phyloP scores from a whole-genome alignment of 2,797 vertebrate genomes.

The Danio kyathit region DNA sequence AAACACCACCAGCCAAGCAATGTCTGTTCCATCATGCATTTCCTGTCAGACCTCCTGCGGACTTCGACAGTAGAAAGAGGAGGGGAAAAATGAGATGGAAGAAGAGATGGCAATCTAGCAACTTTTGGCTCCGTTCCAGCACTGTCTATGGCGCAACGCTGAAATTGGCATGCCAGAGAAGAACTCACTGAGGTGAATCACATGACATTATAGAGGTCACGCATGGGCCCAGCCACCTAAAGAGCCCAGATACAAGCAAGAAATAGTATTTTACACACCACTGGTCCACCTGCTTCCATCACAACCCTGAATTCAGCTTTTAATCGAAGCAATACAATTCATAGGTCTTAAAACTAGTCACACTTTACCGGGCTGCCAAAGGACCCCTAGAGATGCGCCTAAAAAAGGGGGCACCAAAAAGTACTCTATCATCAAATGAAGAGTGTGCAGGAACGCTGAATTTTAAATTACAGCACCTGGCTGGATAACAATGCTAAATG shows the following conservation, averaged over 20 bases:
- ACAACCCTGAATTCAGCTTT: constrained; percentile 64
- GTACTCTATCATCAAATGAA: constrained; percentile 33
- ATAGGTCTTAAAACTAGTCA: constrained; percentile 65
- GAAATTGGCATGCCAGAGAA: constrained; percentile 59
- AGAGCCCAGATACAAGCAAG: constrained; percentile 55
- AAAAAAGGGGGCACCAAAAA: constrained; percentile 18
- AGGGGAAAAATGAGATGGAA: constrained; percentile 26
- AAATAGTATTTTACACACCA: constrained; percentile 65
- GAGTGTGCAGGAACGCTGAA: constrained; percentile 40
- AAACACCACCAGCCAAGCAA: constrained; percentile 37
- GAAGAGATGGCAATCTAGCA: constrained; percentile 54
- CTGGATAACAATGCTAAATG: constrained; percentile 47
- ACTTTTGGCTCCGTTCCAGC: constrained; percentile 61
- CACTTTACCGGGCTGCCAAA: constrained; percentile 43
- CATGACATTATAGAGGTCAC: constrained; percentile 62
- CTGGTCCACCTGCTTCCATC: constrained; percentile 58
- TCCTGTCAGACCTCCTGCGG: background rate
- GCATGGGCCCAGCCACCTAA: constrained; percentile 61
- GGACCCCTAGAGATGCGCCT: constrained; percentile 29
- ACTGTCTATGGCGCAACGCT: constrained; percentile 53
- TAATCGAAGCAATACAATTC: constrained; percentile 65
- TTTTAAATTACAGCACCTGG: constrained; percentile 45
- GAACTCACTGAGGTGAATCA: constrained; percentile 62
- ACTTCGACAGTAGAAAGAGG: constrained; percentile 27
- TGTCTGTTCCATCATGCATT: constrained; percentile 27